These are phyloP conservation scores for Bos taurus DNA, from an alignment of 2,113 vertebrate species.

Conservation along the genomic window ARS-UCD2.0 NC_037350.1:32280001-32280500, in stretches of 20 bases:
- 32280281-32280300: background rate
- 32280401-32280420: background rate
- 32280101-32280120: slow-evolving; percentile 41
- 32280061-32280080: slow-evolving; percentile 70
- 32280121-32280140: background rate
- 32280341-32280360: background rate
- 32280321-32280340: background rate
- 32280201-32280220: background rate
- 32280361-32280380: background rate
- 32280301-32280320: background rate
- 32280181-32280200: background rate
- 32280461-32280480: background rate
- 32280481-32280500: background rate
- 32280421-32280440: background rate
- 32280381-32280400: background rate
- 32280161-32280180: slow-evolving; percentile 20
- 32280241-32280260: rapidly evolving
- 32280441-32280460: background rate
- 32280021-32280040: slow-evolving; percentile 38
- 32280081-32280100: slow-evolving; percentile 60
- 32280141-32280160: background rate
- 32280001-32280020: slow-evolving; percentile 68
- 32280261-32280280: background rate
- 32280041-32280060: slow-evolving; percentile 53
- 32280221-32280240: background rate